Evolutionary conservation across 2,888 invertebrate species (phyloP).

Genomic region (Melinopterus prodromus): DNA sequence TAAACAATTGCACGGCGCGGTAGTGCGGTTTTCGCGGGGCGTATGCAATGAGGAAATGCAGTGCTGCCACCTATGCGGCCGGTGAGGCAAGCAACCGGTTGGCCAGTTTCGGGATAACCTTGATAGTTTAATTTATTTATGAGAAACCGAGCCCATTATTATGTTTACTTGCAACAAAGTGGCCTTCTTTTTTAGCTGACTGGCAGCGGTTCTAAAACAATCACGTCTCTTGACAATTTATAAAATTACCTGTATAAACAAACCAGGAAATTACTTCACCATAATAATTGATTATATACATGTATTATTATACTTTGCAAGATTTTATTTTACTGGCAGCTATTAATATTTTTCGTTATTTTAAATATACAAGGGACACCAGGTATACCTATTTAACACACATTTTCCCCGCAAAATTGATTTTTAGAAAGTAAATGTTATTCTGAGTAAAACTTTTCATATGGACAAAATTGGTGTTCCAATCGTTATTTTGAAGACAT

Average conservation of each 20-base stretch:
- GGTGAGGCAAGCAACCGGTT: slow-evolving; percentile 40
- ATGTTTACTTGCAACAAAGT: slow-evolving; percentile 52
- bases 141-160: slow-evolving; percentile 57
- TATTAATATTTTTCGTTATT: too few species aligned
- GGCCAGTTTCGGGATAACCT: slow-evolving; percentile 57
- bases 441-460: too few species aligned
- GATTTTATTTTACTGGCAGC: too few species aligned
- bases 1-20: slow-evolving; percentile 42
- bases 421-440: too few species aligned
- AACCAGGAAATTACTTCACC: too few species aligned
- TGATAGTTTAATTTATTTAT: slow-evolving; percentile 58
- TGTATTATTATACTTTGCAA: too few species aligned
- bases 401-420: too few species aligned
- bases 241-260: background rate
- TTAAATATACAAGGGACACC: too few species aligned
- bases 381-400: too few species aligned
- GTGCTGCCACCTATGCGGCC: slow-evolving; percentile 40
- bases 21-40: slow-evolving; percentile 29
- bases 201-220: slow-evolving; percentile 18
- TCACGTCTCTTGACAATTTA: slow-evolving; percentile 9
- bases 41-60: slow-evolving; percentile 46
- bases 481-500: too few species aligned
- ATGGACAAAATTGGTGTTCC: too few species aligned
- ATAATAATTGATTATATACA: too few species aligned
- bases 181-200: slow-evolving; percentile 48